Percentiles rank a stretch among this genome's conserved stretches.
Evolutionary conservation across 2,888 invertebrate species (phyloP).

Genomic region (Acronicta alni): DNA sequence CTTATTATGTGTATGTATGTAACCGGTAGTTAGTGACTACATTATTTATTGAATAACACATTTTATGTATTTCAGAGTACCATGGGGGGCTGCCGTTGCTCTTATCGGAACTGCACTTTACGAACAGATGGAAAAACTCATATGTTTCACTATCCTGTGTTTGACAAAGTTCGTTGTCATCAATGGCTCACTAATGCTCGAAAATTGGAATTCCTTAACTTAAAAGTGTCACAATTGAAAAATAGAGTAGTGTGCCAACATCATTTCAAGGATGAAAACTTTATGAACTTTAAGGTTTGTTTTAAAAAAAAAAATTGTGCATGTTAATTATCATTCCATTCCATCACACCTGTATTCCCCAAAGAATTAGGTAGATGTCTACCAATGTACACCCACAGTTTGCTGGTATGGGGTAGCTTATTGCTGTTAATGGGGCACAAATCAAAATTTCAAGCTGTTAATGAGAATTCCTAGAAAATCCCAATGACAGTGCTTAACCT

Average conservation of each 20-base stretch:
- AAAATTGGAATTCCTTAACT: constrained; percentile 84
- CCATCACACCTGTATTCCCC: too few species aligned
- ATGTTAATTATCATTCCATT: too few species aligned
- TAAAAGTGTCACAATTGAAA: constrained; percentile 89
- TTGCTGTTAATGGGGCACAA: too few species aligned
- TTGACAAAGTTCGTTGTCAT: constrained; percentile 88
- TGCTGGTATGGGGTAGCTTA: too few species aligned
- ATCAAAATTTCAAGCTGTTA: too few species aligned
- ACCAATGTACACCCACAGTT: too few species aligned
- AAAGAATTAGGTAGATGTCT: too few species aligned
- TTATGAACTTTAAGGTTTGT: constrained; percentile 87
- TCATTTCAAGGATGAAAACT: constrained; percentile 88
- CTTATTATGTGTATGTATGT: too few species aligned
- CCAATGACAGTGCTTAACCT: too few species aligned
- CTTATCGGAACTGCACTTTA: constrained; percentile 87
- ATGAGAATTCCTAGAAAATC: too few species aligned
- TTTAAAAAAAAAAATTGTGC: neutral
- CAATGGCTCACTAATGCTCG: constrained; percentile 89
- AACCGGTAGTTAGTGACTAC: too few species aligned
- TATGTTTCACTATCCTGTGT: constrained; percentile 91
- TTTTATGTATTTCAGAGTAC: constrained; percentile 37
- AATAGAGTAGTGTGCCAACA: constrained; percentile 90
- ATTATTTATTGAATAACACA: neutral
- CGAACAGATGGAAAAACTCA: constrained; percentile 87
- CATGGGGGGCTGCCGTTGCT: constrained; percentile 91